A percentile compares a stretch with the other conserved stretches of the same genome.
Conservation (phyloP, 2,113 vertebrate genomes). For the Psettodes erumei region DNA sequence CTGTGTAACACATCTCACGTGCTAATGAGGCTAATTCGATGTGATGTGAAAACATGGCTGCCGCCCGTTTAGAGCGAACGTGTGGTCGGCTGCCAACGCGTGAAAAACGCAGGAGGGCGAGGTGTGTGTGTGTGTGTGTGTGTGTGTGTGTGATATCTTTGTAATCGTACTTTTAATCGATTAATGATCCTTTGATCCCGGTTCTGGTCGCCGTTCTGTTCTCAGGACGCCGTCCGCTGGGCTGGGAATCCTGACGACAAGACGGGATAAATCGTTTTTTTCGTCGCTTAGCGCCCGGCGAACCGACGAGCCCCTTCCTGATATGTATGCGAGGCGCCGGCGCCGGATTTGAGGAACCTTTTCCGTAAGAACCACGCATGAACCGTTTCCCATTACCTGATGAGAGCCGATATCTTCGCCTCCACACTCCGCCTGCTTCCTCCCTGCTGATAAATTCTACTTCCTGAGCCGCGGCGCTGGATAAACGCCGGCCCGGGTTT, state of each 20-base stretch:
- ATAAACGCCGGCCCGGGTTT: conserved; percentile 60
- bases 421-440: conserved; percentile 69
- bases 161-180: conserved; percentile 33
- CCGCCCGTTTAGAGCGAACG: conserved; percentile 45
- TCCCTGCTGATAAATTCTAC: conserved; percentile 63
- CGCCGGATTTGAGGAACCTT: no score
- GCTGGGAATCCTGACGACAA: no score
- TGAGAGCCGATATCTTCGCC: conserved; percentile 48
- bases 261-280: no score
- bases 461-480: conserved; percentile 44
- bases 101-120: conserved; percentile 20
- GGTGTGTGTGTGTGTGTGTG: conserved; percentile 2
- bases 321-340: conserved; percentile 25
- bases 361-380: conserved; percentile 35
- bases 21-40: conserved; percentile 37
- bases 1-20: conserved; percentile 20
- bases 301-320: conserved; percentile 13
- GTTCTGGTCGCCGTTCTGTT: neutral
- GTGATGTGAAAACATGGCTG: conserved; percentile 20
- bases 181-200: conserved; percentile 26
- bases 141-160: neutral
- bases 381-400: conserved; percentile 58
- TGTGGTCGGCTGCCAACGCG: conserved; percentile 24
- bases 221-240: no score
- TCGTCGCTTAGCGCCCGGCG: no score